Percentiles rank a stretch among this genome's conserved stretches.
Evolutionary conservation across 2,888 invertebrate species (phyloP).

Genomic region (Xylocampa areola): DNA sequence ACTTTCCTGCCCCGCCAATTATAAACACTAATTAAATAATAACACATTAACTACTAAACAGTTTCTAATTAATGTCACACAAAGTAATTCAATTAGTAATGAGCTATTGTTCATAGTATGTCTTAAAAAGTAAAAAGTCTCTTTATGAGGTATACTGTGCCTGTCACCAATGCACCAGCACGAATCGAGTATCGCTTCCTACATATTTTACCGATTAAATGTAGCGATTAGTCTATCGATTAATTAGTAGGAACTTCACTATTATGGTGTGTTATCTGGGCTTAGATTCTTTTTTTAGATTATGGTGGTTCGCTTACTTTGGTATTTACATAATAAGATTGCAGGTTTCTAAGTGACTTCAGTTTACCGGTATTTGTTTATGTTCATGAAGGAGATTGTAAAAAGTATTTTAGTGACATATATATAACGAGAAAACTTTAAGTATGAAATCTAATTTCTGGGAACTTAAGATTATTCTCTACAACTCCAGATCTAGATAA

Average conservation of each 20-base stretch:
- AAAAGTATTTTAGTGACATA: no score
- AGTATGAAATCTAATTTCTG: no score
- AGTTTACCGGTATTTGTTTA: no score
- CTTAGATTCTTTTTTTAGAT: conserved; percentile 11
- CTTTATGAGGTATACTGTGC: conserved; percentile 12
- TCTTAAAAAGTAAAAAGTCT: conserved; percentile 37
- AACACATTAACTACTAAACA: conserved; percentile 16
- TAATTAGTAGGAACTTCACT: conserved; percentile 55
- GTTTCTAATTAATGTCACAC: conserved; percentile 13
- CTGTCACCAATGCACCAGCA: conserved; percentile 35
- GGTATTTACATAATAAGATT: not conserved
- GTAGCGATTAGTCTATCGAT: conserved; percentile 39
- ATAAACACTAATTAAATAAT: conserved; percentile 12
- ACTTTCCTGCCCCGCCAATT: not conserved
- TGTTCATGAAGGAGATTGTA: no score
- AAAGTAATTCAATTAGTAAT: conserved; percentile 26
- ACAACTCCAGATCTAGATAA: no score
- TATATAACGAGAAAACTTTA: no score
- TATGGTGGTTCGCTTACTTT: conserved; percentile 15
- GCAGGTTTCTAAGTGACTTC: no score
- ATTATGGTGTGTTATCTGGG: conserved; percentile 23
- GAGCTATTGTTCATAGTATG: conserved; percentile 11
- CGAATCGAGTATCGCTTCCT: conserved; percentile 46
- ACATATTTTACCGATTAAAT: conserved; percentile 33
- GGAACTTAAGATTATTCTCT: no score